phyloP scores from a whole-genome alignment of 2,888 invertebrate species.

The Sarcophaga caerulescens region DNA sequence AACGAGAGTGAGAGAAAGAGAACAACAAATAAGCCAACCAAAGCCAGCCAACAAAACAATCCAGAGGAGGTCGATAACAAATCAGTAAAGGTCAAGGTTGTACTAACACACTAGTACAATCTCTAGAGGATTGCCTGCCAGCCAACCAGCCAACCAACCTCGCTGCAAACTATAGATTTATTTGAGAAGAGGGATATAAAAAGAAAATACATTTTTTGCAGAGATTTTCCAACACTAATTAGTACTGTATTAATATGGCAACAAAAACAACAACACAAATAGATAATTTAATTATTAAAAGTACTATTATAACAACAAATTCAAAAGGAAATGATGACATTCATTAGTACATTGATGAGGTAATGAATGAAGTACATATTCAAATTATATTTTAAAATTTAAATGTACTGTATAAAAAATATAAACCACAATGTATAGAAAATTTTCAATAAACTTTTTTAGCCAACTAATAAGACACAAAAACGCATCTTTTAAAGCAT shows the following conservation, averaged over 20 bases:
- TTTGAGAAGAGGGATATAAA: background rate
- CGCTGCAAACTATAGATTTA: background rate
- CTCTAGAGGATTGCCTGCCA: background rate
- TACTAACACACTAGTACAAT: slow-evolving; percentile 38
- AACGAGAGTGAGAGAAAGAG: slow-evolving; percentile 9
- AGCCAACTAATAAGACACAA: no score
- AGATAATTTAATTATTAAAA: slow-evolving; percentile 53
- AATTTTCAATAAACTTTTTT: no score
- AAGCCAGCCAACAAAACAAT: slow-evolving; percentile 7
- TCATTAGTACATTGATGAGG: no score
- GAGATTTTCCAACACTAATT: slow-evolving; percentile 24
- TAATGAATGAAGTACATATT: no score
- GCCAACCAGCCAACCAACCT: no score
- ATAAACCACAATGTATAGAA: no score
- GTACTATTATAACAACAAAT: slow-evolving; percentile 33
- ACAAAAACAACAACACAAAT: background rate
- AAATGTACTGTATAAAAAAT: no score
- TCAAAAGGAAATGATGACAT: slow-evolving; percentile 6
- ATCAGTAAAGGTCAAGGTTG: slow-evolving; percentile 67
- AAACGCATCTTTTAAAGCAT: no score
- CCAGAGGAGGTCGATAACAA: slow-evolving; percentile 63
- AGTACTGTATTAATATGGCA: slow-evolving; percentile 44
- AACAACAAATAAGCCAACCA: background rate
- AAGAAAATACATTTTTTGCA: background rate
- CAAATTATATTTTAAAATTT: no score